These are phyloP conservation scores for Drosophila percnosoma DNA, from an alignment of 2,888 invertebrate genomes.

Conservation along the genomic window DNA sequence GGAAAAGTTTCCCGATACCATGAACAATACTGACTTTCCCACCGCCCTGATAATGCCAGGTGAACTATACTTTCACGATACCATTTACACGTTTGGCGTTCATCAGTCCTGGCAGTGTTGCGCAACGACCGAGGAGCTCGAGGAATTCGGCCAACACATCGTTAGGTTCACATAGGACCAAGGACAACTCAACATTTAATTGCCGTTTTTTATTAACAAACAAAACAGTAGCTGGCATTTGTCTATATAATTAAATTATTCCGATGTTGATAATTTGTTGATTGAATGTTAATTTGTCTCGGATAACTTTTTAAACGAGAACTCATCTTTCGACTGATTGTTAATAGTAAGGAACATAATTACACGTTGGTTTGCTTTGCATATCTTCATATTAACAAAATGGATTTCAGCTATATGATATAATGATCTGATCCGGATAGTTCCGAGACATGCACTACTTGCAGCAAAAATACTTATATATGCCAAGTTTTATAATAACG, in stretches of 20 bases:
- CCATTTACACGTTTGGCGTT: constrained; percentile 57
- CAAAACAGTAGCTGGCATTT: not conserved
- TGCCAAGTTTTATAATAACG: not conserved
- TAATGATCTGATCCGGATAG: not conserved
- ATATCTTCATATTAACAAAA: not conserved
- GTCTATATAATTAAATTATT: not conserved
- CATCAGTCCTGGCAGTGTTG: constrained; percentile 61
- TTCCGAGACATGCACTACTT: not conserved
- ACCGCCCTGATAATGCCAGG: constrained; percentile 90
- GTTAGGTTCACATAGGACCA: constrained; percentile 31
- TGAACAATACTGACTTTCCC: constrained; percentile 93
- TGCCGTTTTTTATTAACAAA: not conserved
- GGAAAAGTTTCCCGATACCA: constrained; percentile 95
- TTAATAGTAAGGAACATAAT: not conserved
- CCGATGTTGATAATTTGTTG: not conserved
- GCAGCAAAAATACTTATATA: not conserved
- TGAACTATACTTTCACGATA: constrained; percentile 88
- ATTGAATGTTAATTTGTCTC: not conserved
- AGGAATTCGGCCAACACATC: constrained; percentile 34
- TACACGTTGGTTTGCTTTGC: not conserved
- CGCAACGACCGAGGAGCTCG: constrained; percentile 50
- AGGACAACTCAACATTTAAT: not conserved
- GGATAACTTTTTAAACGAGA: not conserved
- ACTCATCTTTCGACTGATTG: not conserved
- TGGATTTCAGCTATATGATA: not conserved